Conservation (phyloP, 2,888 invertebrate species). For the Dryobotodes eremita region DNA sequence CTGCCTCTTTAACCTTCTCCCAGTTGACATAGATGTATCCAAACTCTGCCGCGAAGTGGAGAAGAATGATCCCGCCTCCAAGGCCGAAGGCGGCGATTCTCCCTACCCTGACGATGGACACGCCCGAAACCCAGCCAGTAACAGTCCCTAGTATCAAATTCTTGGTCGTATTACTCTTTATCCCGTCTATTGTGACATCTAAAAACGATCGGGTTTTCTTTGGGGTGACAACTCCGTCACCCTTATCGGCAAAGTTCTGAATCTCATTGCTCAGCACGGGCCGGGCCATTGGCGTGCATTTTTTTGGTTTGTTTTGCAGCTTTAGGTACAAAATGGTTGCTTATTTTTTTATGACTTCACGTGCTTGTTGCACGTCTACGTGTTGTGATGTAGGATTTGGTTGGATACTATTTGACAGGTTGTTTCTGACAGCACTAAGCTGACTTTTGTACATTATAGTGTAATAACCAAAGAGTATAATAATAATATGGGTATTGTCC, state of each 20-base stretch:
- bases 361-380: background rate
- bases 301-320: slow-evolving; percentile 50
- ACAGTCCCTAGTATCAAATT: slow-evolving; percentile 81
- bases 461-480: no score
- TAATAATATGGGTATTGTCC: no score
- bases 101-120: slow-evolving; percentile 95
- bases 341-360: slow-evolving; percentile 14
- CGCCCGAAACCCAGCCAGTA: slow-evolving; percentile 93
- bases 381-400: background rate
- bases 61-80: slow-evolving; percentile 96
- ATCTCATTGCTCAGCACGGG: slow-evolving; percentile 76
- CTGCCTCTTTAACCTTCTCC: slow-evolving; percentile 94
- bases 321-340: slow-evolving; percentile 59
- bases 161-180: slow-evolving; percentile 77
- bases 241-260: slow-evolving; percentile 65
- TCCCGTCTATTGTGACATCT: slow-evolving; percentile 75
- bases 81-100: slow-evolving; percentile 96
- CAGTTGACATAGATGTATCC: slow-evolving; percentile 97
- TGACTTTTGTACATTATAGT: background rate
- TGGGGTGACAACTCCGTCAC: slow-evolving; percentile 67
- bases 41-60: slow-evolving; percentile 96
- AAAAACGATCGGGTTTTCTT: slow-evolving; percentile 71
- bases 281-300: slow-evolving; percentile 80
- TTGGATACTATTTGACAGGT: slow-evolving; percentile 1
- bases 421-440: slow-evolving; percentile 1